Base-by-base conservation (phyloP, 2,888 invertebrate genomes). In the Metellina segmentata region DNA sequence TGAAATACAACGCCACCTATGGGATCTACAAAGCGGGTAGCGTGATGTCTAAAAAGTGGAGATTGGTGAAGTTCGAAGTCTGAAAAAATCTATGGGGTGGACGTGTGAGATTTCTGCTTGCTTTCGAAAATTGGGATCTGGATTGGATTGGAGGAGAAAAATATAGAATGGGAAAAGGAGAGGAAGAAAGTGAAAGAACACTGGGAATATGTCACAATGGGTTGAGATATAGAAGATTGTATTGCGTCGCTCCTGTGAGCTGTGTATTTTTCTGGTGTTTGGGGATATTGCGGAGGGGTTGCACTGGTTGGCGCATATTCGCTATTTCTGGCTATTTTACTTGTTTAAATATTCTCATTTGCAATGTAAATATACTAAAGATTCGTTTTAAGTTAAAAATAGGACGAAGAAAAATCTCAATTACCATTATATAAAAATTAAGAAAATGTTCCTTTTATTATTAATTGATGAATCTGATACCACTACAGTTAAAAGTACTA, bases 1-100 rank as follows among this genome's bases (percentile, higher is more conserved):
- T 78, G 82, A 79, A 78, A 91, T 83, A 87, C 86, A 86, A 90
- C 81, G 77, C 90, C 86, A 48, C 75, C 77, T 20, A 6, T 53
- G 74, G 81, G 81, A 70, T 51, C 53, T 34, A 51, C 52, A 69
- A 70, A 79, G 52, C 52, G 20, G 20, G 20, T 20, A 49, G 77
- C 70, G 71, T 71, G 86, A 49, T 86, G 79, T 52, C 77, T 49
- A 9, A 52, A 79, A 79, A 79, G 86, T 86, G 75, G 49, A 48
- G 49, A 7, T 34, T 75, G 75, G 34, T 75, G 48, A 8, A 75
- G 49, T 19, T 19, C 53, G 77, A 49, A 51, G n/a, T 82, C 49
- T 19, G n/a, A 71, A 82, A 82, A 69, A 71, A 82, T 71, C 53
- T 81, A 34, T 34, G 11, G 81, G 19, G 81, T 7, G n/a, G 11